A percentile compares a stretch with the other conserved stretches of the same genome.
These are phyloP conservation scores for Neolamprologus sp. DNA, from an alignment of 2,113 vertebrate species.

Conservation along the genomic window DNA sequence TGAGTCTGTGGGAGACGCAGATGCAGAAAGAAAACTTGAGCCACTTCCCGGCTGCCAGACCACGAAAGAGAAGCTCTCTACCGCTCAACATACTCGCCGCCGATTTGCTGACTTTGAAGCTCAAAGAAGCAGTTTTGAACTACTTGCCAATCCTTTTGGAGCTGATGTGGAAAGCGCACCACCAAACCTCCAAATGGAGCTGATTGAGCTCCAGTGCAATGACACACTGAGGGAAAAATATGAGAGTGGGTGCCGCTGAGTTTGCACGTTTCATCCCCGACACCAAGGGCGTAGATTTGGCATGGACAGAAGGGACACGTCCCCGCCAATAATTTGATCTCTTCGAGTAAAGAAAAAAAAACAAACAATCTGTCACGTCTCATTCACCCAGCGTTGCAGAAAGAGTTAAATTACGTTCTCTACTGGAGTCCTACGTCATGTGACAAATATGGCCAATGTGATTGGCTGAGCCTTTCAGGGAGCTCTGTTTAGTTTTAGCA, in stretches of 20 bases:
- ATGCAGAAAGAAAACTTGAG: neutral
- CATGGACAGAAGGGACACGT: no score
- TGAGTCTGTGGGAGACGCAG: neutral
- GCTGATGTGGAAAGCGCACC: neutral
- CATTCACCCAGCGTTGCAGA: no score
- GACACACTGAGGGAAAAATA: neutral
- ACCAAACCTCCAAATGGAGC: neutral
- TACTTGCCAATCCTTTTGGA: neutral
- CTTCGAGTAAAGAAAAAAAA: no score
- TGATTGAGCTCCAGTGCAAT: neutral
- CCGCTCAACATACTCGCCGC: rapidly evolving
- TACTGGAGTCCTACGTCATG: no score
- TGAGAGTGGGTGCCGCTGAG: rapidly evolving
- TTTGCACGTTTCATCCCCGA: neutral
- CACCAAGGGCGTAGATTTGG: neutral
- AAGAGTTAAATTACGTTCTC: no score
- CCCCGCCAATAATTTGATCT: no score
- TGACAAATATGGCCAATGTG: no score
- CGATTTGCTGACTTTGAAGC: neutral
- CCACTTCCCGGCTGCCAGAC: neutral
- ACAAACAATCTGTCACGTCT: no score
- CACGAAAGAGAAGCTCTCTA: neutral
- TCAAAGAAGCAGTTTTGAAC: rapidly evolving
- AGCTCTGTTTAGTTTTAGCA: no score
- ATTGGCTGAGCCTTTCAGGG: no score